Base-by-base conservation (phyloP, 2,888 invertebrate species). In the Ophion slaviceki region DNA sequence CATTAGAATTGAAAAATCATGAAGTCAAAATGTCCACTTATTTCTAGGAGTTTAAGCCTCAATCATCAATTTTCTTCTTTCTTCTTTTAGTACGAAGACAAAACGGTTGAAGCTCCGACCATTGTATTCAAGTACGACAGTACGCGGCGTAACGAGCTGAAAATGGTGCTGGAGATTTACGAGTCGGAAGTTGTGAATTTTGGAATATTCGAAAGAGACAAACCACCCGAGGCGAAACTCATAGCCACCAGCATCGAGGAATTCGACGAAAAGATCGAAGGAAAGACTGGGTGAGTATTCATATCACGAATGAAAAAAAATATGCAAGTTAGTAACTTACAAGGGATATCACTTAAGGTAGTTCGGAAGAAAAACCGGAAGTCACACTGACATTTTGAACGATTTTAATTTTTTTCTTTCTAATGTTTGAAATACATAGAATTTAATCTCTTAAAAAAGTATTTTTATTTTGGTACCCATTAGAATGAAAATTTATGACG, bases 111-210 rank as follows among this genome's bases (percentile, higher is more conserved):
- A 47, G 88, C 90, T 3, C 93, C 94, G 36, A 91, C 92, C 82
- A 91, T 91, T 6, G 86, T 94, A n/a, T 94, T 94, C 74, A 94
- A 94, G 88, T 94, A 92, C 57, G 93, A 94, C 71, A 92, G 90
- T 70, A 93, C 93, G 1, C 90, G 91, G 40, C 92, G 91, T 80
- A 92, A 92, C 67, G 93, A 94, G 32, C 87, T 94, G 5, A 92
- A 92, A 87, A 88, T 92, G 66, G 91, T 92, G n/a, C 66, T 93
- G 17, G 91, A 93, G 68, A 92, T 91, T 88, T 92, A 93, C 45
- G 87, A 88, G 2, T 91, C 90, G 24, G 93, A 93, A 74, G 89
- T 94, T 3, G 82, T 92, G 1, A 89, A 92, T 80, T 93, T 94
- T 67, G 94, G 93, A 17, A 89, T 94, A 72, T 94, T 94, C 57